Evolutionary conservation across 2,113 vertebrate species (phyloP).

Genomic region (Hucho hucho): DNA sequence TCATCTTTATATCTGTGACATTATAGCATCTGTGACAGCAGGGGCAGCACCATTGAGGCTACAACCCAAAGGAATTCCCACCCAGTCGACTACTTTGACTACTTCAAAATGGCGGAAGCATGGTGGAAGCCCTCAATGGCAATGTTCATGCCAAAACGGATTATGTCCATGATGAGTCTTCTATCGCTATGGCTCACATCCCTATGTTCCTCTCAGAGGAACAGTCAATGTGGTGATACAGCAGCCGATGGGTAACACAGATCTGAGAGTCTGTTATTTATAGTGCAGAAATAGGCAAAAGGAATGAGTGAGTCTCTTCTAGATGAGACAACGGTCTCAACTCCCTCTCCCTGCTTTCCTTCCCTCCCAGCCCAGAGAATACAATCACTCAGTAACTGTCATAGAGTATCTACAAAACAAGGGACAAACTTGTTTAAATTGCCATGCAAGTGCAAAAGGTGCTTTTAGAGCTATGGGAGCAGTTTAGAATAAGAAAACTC

Average conservation of each 20-base stretch:
- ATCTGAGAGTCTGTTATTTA: background rate
- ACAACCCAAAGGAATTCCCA: too few species aligned
- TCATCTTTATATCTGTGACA: too few species aligned
- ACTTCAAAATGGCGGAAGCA: too few species aligned
- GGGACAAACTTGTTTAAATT: background rate
- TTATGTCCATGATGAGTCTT: background rate
- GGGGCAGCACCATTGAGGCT: too few species aligned
- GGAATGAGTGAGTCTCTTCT: background rate
- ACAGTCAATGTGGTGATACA: background rate
- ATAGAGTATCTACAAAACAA: background rate
- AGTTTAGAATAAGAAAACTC: background rate
- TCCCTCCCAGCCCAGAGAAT: background rate
- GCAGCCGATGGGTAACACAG: background rate
- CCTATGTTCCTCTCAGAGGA: background rate
- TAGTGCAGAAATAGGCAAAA: slow-evolving; percentile 6
- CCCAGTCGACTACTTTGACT: too few species aligned
- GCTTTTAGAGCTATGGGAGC: background rate
- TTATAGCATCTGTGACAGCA: too few species aligned
- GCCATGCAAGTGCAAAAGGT: background rate
- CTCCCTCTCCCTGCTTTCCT: background rate
- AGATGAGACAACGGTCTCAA: background rate
- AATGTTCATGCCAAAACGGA: too few species aligned
- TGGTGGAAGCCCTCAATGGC: too few species aligned
- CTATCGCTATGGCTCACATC: background rate
- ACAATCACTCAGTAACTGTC: background rate